phyloP scores from a whole-genome alignment of 2,888 invertebrate species.

The Drosophila lacicola region DNA sequence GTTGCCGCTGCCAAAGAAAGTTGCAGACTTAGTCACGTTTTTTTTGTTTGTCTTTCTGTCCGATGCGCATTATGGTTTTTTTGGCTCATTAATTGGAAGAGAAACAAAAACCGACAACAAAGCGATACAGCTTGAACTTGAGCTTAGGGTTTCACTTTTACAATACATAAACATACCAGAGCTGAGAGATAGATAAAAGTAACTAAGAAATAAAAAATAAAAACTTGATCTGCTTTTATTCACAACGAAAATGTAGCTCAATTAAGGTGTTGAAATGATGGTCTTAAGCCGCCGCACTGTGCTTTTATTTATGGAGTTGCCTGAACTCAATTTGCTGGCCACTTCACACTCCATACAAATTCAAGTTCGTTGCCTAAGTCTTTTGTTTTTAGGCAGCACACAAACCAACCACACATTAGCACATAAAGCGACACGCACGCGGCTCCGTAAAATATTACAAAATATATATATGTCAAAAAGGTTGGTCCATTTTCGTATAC shows the following conservation, averaged over 20 bases:
- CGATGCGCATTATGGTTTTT: conserved; percentile 29
- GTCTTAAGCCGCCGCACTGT: conserved; percentile 12
- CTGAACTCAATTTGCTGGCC: conserved; percentile 9
- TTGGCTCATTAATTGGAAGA: conserved; percentile 38
- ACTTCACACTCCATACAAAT: conserved; percentile 17
- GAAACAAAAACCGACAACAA: conserved; percentile 7
- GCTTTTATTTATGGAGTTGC: conserved; percentile 8
- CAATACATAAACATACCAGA: conserved; percentile 3
- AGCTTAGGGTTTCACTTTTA: conserved; percentile 60
- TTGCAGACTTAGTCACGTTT: conserved; percentile 69
- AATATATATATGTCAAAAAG: conserved; percentile 32
- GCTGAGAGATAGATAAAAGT: conserved; percentile 4
- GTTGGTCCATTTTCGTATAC: conserved; percentile 46
- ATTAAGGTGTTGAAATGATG: conserved; percentile 32
- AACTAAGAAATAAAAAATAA: neutral
- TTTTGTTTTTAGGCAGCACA: conserved; percentile 57
- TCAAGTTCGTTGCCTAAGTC: conserved; percentile 75
- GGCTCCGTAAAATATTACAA: conserved; percentile 39
- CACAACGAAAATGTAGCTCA: conserved; percentile 1
- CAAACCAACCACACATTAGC: conserved; percentile 45
- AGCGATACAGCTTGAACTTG: conserved; percentile 50
- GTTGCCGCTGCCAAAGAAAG: conserved; percentile 61
- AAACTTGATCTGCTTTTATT: conserved; percentile 13
- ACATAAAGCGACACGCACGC: conserved; percentile 37
- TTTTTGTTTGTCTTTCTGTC: conserved; percentile 14